These are phyloP conservation scores for Acheta domesticus DNA, from an alignment of 2,888 invertebrate species.

Conservation along the genomic window DNA sequence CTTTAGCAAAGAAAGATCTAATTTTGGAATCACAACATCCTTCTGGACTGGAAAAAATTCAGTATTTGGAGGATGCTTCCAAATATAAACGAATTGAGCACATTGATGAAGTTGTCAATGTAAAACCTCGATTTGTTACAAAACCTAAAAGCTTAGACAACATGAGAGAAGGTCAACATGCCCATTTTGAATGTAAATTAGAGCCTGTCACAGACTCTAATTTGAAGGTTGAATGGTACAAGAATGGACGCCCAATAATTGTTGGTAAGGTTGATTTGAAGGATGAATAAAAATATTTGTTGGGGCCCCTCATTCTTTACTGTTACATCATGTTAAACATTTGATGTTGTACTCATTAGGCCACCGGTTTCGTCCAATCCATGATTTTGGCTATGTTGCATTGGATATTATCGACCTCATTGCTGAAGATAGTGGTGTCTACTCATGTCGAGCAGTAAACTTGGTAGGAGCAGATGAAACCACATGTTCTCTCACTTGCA, in stretches of 20 bases:
- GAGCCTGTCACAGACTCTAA: constrained; percentile 96
- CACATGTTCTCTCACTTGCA: constrained; percentile 67
- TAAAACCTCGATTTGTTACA: constrained; percentile 80
- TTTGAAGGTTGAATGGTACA: constrained; percentile 94
- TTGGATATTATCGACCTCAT: constrained; percentile 94
- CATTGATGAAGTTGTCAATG: constrained; percentile 77
- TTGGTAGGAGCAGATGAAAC: constrained; percentile 85
- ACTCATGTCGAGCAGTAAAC: constrained; percentile 91
- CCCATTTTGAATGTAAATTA: constrained; percentile 96
- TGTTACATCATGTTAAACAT: neutral
- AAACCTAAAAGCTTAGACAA: constrained; percentile 83
- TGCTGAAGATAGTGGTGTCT: constrained; percentile 91
- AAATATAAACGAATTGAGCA: constrained; percentile 78
- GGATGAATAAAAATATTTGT: constrained; percentile 20
- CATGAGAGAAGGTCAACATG: constrained; percentile 84
- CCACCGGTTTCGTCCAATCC: constrained; percentile 92
- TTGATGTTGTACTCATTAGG: constrained; percentile 49
- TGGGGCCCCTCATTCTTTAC: constrained; percentile 19
- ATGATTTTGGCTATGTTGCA: constrained; percentile 98
- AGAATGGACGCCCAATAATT: constrained; percentile 89
- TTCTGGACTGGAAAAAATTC: constrained; percentile 86
- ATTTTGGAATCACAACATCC: constrained; percentile 87
- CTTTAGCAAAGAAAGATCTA: constrained; percentile 74
- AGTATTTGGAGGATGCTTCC: constrained; percentile 83
- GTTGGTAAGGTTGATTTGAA: constrained; percentile 56